Conservation (phyloP, 1,140 invertebrate genomes). For the Anthonomus grandis region DNA sequence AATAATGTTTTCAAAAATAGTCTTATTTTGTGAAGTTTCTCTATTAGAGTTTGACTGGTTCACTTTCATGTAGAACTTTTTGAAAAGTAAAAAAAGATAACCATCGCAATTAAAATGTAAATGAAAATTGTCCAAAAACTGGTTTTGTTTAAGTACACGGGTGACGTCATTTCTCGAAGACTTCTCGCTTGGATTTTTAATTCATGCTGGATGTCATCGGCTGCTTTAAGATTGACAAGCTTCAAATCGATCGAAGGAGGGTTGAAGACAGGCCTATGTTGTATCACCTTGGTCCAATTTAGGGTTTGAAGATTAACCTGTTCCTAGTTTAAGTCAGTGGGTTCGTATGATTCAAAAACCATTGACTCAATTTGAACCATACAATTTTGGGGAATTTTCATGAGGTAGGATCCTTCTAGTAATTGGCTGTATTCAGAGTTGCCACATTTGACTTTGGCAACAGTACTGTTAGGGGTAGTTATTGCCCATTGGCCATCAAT, state of each 20-base stretch:
- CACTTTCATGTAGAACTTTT: not conserved
- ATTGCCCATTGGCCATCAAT: slow-evolving; percentile 13
- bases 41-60: too few species aligned
- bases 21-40: too few species aligned
- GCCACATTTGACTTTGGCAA: not conserved
- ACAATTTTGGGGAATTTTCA: slow-evolving; percentile 7
- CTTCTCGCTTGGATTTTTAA: not conserved
- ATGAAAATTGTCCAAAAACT: slow-evolving; percentile 13
- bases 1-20: too few species aligned
- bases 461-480: not conserved
- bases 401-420: slow-evolving; percentile 9
- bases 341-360: slow-evolving; percentile 2
- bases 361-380: slow-evolving; percentile 8
- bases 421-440: slow-evolving; percentile 1
- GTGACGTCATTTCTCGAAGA: not conserved
- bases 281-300: not conserved
- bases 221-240: not conserved
- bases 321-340: not conserved
- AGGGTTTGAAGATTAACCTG: slow-evolving; percentile 4
- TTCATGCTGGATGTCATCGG: not conserved
- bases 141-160: slow-evolving; percentile 4
- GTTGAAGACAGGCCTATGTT: not conserved
- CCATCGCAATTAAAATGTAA: not conserved
- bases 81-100: not conserved
- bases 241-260: slow-evolving; percentile 8